Evolutionary conservation across 92 coral and sea anemone genomes (phyloP), one percentile per base, ranked within the genome.

Genomic region (Blastomussa wellsi): DNA sequence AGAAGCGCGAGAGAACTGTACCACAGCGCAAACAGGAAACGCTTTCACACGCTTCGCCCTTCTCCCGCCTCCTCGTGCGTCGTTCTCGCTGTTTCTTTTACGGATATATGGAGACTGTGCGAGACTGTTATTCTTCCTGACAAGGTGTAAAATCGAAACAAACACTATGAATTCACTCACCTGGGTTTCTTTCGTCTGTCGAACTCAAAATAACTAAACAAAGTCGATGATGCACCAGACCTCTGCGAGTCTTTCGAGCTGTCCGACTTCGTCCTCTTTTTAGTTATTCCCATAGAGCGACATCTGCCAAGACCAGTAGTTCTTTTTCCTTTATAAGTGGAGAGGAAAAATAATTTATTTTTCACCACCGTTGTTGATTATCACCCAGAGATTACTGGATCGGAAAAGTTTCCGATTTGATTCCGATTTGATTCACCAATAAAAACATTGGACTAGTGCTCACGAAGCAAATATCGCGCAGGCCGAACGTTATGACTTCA

Each of bases 221-320:
- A 35, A 22, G 88, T 78, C 36, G 92, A 33, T 17, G 88, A 13
- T 22, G 47, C 29, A 7, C 49, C 39, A 48, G 88, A 57, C 22
- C 55, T 66, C 4, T 44, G 78, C 7, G 52, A 70, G 3, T 67
- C 32, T 52, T 71, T 78, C n/a, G 37, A 51, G 19, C 39, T 29
- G 49, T 52, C 47, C 37, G 90, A 78, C 36, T 81, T 86, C 13
- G 84, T 42, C 72, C 79, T 86, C 69, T 76, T 84, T 73, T 82
- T 92, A 17, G 94, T 77, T 59, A 93, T 78, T 42, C 97, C 97
- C 47, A 93, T 76, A 26, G 92, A 53, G 32, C 91, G 91, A 73
- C 97, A 93, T 80, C 97, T 91, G 65, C 94, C 88, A 31, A 93
- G 86, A 57, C 93, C 97, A 20, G 89, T 59, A 14, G 72, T 83